A percentile compares a stretch with the other conserved stretches of the same genome.
These are phyloP conservation scores for Folsomia manolachei DNA, from an alignment of 2,888 invertebrate species.

Conservation along the genomic window DNA sequence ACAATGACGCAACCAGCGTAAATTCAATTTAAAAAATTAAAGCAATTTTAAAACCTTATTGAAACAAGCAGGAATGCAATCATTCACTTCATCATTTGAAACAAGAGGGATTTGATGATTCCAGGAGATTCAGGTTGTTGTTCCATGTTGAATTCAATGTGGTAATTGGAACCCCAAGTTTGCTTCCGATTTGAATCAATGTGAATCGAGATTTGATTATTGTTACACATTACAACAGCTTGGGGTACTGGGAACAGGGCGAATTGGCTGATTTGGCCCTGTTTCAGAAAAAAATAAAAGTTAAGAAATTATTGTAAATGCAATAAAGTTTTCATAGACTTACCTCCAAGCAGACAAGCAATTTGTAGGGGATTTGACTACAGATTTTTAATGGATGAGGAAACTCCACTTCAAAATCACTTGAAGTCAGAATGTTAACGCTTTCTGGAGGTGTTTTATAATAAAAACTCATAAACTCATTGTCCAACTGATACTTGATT, in stretches of 20 bases:
- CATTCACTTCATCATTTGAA: neutral
- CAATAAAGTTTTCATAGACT: neutral
- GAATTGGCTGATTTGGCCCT: conserved; percentile 32
- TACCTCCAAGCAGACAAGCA: conserved; percentile 33
- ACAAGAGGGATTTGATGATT: conserved; percentile 14
- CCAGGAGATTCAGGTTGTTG: conserved; percentile 3
- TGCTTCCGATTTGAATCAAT: neutral
- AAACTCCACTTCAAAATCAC: conserved; percentile 25
- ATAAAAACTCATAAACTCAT: conserved; percentile 27
- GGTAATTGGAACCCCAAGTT: neutral
- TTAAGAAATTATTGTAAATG: neutral
- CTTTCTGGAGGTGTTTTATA: conserved; percentile 23
- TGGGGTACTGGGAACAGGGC: conserved; percentile 29
- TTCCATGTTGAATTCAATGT: neutral
- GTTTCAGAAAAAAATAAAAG: neutral
- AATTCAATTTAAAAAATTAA: neutral
- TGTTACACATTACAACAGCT: conserved; percentile 26
- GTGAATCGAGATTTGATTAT: neutral
- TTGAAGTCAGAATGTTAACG: conserved; percentile 20
- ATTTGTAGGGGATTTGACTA: conserved; percentile 25
- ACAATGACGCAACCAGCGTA: too few relatives aligned
- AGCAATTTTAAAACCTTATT: neutral
- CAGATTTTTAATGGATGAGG: conserved; percentile 25
- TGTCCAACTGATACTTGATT: conserved; percentile 27
- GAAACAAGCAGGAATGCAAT: neutral